Percentiles rank a stretch among this genome's conserved stretches.
These are phyloP conservation scores for Petaurus breviceps DNA, from an alignment of 2,113 vertebrate species.

Conservation along the genomic window DNA sequence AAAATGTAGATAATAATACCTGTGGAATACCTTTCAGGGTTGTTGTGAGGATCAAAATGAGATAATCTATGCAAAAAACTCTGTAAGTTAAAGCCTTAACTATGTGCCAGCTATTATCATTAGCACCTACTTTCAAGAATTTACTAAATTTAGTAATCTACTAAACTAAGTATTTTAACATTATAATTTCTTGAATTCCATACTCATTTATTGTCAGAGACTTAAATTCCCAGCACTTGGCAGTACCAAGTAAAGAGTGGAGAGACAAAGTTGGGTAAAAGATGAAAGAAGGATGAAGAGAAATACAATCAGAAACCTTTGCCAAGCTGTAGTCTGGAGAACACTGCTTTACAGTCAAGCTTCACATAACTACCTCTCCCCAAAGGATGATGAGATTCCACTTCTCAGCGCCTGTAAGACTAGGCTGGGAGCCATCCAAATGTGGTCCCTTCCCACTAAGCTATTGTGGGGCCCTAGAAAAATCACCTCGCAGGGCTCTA, in stretches of 20 bases:
- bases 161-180: background rate
- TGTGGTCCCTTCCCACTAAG: background rate
- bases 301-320: background rate
- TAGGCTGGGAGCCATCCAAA: background rate
- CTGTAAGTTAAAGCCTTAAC: background rate
- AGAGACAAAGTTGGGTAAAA: background rate
- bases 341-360: background rate
- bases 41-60: background rate
- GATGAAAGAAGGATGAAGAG: background rate
- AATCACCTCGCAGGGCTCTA: background rate
- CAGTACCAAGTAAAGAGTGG: slow-evolving; percentile 6
- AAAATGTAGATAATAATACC: background rate
- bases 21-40: background rate
- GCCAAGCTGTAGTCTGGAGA: background rate
- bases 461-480: background rate
- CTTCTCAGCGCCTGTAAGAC: background rate
- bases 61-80: background rate
- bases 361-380: background rate
- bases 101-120: background rate
- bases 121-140: background rate
- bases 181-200: background rate
- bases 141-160: too few species aligned
- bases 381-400: background rate
- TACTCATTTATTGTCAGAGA: background rate
- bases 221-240: background rate